Base-by-base conservation (phyloP, 2,113 vertebrate species). In the Cyanoliseus patagonus region DNA sequence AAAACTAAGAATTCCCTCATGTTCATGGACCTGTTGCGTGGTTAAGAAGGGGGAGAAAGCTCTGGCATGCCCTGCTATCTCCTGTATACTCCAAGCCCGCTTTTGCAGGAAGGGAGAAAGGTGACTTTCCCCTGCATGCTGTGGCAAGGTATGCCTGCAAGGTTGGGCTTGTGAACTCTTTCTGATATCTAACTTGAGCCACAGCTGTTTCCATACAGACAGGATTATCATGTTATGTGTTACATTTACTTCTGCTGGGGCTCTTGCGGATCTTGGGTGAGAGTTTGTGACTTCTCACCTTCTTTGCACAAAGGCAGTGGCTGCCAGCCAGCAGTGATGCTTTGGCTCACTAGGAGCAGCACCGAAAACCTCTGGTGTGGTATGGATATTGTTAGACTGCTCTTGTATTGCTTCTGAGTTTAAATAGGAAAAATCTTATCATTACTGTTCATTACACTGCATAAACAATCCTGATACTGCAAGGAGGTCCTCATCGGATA, bases 401-500 rank as follows among this genome's bases (percentile, higher is more conserved):
- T 80, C 49, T 66, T 47, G 17, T 20, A 7, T 23, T 53, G 11
- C 67, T 57, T 90, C 51, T 78, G 72, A 63, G 37, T 76, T 96
- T 95, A 91, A 94, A 92, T 68, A 88, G 61, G 33, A 39, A 87
- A 39, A 92, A 51, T 28, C 72, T 80, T 87, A 69, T 62, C 61
- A 39, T 76, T 91, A 31, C 28, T 72, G 73, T 83, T 55, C 86
- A 57, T 77, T 75, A 61, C 7, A 10, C 35, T 44, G 66, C 1
- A 6, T 31, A 73, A 63, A 61, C 41, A 80, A 16, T 31, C 10
- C 46, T 57, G 35, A 52, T 57, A 13, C 22, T 30, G 49, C 84
- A 95, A 62, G 20, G 37, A 70, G 9, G 63, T 82, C 59, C 76
- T 77, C 57, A 23, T 73, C 19, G 11, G 73, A 28, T 37, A 68